These are phyloP conservation scores for Oxyruncus cristatus DNA, from an alignment of 2,113 vertebrate genomes.

Conservation along the genomic window DNA sequence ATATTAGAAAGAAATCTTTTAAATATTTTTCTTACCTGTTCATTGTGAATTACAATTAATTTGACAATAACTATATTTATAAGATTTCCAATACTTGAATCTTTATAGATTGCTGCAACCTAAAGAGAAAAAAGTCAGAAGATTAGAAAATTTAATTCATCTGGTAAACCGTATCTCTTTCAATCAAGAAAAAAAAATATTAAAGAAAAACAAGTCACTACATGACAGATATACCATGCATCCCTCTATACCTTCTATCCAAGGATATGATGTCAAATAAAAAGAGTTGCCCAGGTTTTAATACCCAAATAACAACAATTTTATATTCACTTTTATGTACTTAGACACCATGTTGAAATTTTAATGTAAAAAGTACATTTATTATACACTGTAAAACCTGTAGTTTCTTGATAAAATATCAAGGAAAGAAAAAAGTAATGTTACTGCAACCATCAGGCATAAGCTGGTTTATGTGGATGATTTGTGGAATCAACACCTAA, in stretches of 20 bases:
- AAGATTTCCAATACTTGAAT: slow-evolving; percentile 95
- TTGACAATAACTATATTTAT: slow-evolving; percentile 96
- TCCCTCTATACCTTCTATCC: neutral
- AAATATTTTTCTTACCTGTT: slow-evolving; percentile 82
- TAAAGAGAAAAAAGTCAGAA: slow-evolving; percentile 65
- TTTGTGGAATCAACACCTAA: neutral
- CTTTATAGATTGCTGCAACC: slow-evolving; percentile 95
- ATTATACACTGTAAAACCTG: neutral
- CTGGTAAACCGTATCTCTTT: neutral
- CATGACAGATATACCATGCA: neutral
- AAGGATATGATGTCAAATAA: neutral
- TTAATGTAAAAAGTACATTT: neutral
- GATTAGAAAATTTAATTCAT: neutral
- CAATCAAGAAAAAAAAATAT: neutral
- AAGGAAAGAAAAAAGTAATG: neutral
- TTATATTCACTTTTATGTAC: neutral
- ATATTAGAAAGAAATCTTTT: neutral
- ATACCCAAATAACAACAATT: neutral
- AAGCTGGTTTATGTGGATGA: neutral
- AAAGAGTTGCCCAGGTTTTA: neutral
- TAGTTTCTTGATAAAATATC: neutral
- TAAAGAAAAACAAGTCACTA: neutral
- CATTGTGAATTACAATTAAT: slow-evolving; percentile 90
- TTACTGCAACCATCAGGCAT: neutral
- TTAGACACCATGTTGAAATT: neutral